Base-by-base conservation (phyloP, 2,888 invertebrate species). In the Lochmaea crataegi region DNA sequence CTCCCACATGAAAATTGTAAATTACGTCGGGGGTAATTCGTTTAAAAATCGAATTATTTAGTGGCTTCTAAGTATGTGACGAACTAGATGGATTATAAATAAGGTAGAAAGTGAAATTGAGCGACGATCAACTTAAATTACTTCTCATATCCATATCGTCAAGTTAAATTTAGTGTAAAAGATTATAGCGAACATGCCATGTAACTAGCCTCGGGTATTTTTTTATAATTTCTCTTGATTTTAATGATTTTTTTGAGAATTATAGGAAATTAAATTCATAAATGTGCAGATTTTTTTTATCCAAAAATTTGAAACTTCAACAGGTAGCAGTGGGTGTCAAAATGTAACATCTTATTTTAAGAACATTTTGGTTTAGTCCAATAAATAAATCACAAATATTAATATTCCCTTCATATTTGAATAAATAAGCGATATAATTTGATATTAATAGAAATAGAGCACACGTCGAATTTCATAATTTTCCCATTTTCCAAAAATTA, bases 81-180 rank as follows among this genome's bases (percentile, higher is more conserved):
- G 38, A 60, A 16, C 53, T 53, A 53, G 16, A 18, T 16, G 7
- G 32, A 53, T 18, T 16, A 16, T 18, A 53, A 16, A 53, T 60
- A 60, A 60, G 60, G 60, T 60, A 32, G 32, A 60, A 16, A 60
- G 10, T 32, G 60, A 60, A 60, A 18, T 60, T 14, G 38, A 38
- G 60, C 60, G 32, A 38, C n/a, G 32, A 60, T 9, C 60, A 60
- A 77, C 75, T 79, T 77, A 68, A 69, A 73, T 73, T 69, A 73
- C 69, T 63, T 63, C 48, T 45, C 58, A 53, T 68, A 63, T 65
- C 38, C 60, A 45, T 65, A 65, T 65, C 45, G 53, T 48, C 51
- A 42, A n/a, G 65, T 65, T 73, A 65, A 73, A 69, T 65, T 68
- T 60, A 53, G 68, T 51, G 65, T 66, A 69, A 73, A 65, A 73